Evolutionary conservation across 2,113 vertebrate species (phyloP).

Genomic region (Chaetura pelagica): DNA sequence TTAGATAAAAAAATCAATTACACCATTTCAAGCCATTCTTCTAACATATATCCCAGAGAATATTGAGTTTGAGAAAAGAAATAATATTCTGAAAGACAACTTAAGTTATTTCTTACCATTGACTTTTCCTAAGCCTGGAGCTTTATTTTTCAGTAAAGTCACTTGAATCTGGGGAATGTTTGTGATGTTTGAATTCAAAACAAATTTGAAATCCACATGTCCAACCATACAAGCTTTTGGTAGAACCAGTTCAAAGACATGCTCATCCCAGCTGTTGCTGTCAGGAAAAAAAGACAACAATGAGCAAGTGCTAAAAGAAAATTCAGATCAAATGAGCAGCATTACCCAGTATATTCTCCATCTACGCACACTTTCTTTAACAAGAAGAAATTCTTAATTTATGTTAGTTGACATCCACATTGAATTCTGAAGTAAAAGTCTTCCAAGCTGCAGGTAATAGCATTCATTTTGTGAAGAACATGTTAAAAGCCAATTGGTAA

Average conservation of each 20-base stretch:
- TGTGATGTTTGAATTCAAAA: slow-evolving; percentile 95
- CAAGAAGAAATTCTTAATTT: neutral
- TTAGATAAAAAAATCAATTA: neutral
- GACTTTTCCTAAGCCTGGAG: slow-evolving; percentile 95
- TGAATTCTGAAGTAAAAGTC: neutral
- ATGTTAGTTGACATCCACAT: neutral
- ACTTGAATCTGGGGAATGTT: slow-evolving; percentile 99
- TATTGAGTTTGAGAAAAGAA: neutral
- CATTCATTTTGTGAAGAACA: neutral
- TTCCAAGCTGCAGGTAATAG: neutral
- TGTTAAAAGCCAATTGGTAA: neutral
- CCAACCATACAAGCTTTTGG: slow-evolving; percentile 99
- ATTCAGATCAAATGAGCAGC: neutral
- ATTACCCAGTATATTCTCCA: neutral
- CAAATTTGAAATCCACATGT: slow-evolving; percentile 98
- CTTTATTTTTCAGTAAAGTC: slow-evolving; percentile 97
- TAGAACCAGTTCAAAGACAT: slow-evolving; percentile 96
- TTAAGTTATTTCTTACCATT: slow-evolving; percentile 84
- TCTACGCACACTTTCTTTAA: neutral
- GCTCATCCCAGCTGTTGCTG: slow-evolving; percentile 99
- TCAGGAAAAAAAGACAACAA: slow-evolving; percentile 3
- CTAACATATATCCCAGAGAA: neutral
- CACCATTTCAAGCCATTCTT: neutral
- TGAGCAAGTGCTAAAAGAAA: neutral
- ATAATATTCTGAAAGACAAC: neutral